Base-by-base conservation (phyloP, 2,797 vertebrate species). In the Myotis myotis region DNA sequence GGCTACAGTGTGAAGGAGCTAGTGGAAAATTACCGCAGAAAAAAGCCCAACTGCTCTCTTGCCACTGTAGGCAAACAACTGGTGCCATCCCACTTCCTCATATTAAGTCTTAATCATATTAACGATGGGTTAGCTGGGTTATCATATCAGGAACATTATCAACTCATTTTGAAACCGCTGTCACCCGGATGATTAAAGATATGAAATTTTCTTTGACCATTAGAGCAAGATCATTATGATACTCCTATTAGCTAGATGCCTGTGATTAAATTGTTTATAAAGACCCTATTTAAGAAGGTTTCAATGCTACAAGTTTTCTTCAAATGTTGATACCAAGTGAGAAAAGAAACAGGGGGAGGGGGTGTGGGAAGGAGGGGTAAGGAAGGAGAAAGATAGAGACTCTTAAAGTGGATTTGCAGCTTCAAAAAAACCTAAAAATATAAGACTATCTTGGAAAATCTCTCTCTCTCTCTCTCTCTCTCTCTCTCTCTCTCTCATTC, bases 21-120 rank as follows among this genome's bases (percentile, higher is more conserved):
- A 81, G 85, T 12, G 90, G 95, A 82, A 96, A 96, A 97, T 96
- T 87, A 90, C 68, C 36, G 62, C 41, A 13, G 92, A 55, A 75
- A 79, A 91, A 93, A 93, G 6, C 38, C 38, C 62, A 86, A 70
- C 66, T 62, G 76, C 92, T 25, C 72, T 5, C n/a, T 71, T 72
- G 84, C 64, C 90, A 81, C 55, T 12, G 87, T 80, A 90, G 49
- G 30, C 66, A 64, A 62, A 90, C 57, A 74, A 66, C 44, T 38
- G 64, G 44, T 44, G 88, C 36, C 92, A 68, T 79, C 51, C 20
- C 53, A 47, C 51, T 15, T 82, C 38, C 72, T 78, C 62, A 9
- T 41, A 17, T 38, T 44, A 74, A 79, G 49, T 72, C 44, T 93
- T 91, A 47, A 66, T 68, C 71, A 15, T 47, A 2, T 10, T n/a